Percentiles rank a stretch among this genome's conserved stretches.
Evolutionary conservation across 2,888 invertebrate genomes (phyloP).

Genomic region (Polyommatus icarus): DNA sequence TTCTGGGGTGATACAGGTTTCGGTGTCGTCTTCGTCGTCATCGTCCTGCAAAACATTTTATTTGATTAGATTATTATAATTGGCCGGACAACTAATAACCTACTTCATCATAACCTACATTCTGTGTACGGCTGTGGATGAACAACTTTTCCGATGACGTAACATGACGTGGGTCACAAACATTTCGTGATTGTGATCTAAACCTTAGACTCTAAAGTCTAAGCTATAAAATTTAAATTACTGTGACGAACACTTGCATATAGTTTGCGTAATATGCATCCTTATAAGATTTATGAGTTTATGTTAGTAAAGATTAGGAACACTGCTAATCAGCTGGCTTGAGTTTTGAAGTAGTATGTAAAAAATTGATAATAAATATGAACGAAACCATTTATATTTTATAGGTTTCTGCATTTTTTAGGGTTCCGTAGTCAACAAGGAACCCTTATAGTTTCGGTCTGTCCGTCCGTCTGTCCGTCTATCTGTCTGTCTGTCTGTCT

Average conservation of each 20-base stretch:
- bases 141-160: constrained; percentile 16
- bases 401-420: no score
- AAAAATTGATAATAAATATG: no score
- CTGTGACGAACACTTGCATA: not conserved
- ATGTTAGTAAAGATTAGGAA: not conserved
- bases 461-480: no score
- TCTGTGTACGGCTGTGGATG: not conserved
- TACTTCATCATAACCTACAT: constrained; percentile 7
- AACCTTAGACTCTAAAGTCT: not conserved
- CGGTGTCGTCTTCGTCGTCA: constrained; percentile 75
- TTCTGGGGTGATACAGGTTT: constrained; percentile 67
- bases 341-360: not conserved
- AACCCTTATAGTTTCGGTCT: no score
- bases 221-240: not conserved
- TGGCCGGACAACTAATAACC: not conserved
- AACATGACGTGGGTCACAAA: not conserved
- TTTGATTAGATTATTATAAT: not conserved
- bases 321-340: not conserved
- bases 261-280: not conserved
- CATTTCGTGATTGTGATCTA: not conserved
- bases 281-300: not conserved
- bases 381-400: no score
- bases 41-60: constrained; percentile 58
- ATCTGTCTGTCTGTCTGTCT: no score
- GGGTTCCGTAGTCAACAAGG: no score